Evolutionary conservation across 2,113 vertebrate genomes (phyloP).

Genomic region (Peromyscus maniculatus): DNA sequence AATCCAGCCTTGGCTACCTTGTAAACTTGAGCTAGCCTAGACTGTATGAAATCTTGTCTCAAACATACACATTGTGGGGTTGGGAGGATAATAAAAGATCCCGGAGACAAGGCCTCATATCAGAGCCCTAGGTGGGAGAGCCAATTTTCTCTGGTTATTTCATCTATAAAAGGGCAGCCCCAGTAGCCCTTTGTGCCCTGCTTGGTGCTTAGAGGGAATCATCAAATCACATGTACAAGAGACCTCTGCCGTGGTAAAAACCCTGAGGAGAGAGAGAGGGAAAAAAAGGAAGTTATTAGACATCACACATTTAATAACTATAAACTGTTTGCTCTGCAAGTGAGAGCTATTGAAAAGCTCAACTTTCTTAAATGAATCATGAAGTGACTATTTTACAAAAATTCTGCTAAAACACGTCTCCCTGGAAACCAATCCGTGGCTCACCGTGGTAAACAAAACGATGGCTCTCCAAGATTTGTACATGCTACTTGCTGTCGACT

Average conservation of each 20-base stretch:
- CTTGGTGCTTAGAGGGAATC: background rate
- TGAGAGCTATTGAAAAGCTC: conserved; percentile 2
- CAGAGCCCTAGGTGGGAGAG: background rate
- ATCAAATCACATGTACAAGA: background rate
- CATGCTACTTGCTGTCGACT: background rate
- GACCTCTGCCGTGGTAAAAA: conserved; percentile 17
- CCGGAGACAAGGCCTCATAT: background rate
- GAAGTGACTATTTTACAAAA: conserved; percentile 43
- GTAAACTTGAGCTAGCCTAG: background rate
- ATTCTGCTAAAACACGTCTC: conserved; percentile 7
- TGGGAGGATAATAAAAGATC: background rate
- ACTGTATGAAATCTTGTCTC: background rate
- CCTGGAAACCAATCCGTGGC: background rate
- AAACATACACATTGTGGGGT: background rate
- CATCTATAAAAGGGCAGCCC: background rate
- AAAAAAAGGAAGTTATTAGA: background rate
- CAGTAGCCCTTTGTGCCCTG: background rate
- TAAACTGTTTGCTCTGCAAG: conserved; percentile 24
- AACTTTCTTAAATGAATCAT: conserved; percentile 28
- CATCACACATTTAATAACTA: conserved; percentile 40
- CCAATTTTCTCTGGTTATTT: background rate
- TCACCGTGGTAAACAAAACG: background rate
- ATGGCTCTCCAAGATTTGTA: background rate
- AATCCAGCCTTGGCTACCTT: background rate
- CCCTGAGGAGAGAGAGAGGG: background rate